These are phyloP conservation scores for Montipora efflorescens DNA, from an alignment of 64 coral and sea anemone genomes.

Conservation along the genomic window DNA sequence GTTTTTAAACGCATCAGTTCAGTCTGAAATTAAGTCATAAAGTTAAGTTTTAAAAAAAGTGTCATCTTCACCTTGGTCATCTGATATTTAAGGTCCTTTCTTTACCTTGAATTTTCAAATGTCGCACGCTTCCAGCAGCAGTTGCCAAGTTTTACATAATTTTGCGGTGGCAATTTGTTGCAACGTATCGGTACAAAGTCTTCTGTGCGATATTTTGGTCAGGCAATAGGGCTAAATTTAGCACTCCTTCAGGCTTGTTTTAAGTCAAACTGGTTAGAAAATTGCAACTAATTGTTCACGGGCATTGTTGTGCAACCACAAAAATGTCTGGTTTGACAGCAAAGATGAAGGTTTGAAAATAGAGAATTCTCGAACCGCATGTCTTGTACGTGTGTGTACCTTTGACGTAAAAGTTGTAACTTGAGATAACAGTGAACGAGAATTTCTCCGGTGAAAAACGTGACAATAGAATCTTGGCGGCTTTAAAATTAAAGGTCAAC, in stretches of 20 bases:
- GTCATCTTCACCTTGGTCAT: neutral
- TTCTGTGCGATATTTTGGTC: slow-evolving; percentile 7
- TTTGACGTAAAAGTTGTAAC: slow-evolving; percentile 14
- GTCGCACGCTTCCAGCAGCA: neutral
- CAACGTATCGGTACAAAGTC: neutral
- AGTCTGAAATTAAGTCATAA: no score
- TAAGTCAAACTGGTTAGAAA: slow-evolving; percentile 33
- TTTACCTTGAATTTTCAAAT: neutral
- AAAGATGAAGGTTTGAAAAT: neutral
- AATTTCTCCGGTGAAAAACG: neutral
- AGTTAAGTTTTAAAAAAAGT: neutral
- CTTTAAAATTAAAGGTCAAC: slow-evolving; percentile 9
- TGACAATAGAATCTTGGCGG: neutral
- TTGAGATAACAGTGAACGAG: neutral
- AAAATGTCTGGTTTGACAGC: neutral
- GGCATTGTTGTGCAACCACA: slow-evolving; percentile 10
- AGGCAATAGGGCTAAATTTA: slow-evolving; percentile 24
- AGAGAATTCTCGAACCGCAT: slow-evolving; percentile 19
- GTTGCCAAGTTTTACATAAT: neutral
- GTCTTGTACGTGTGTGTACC: neutral
- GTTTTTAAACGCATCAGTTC: neutral
- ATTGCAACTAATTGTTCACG: slow-evolving; percentile 29
- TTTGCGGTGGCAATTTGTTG: neutral
- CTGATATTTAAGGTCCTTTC: neutral
- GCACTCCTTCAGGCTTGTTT: neutral